Conservation (phyloP, 2,888 invertebrate genomes). For the Geotrupes spiniger region DNA sequence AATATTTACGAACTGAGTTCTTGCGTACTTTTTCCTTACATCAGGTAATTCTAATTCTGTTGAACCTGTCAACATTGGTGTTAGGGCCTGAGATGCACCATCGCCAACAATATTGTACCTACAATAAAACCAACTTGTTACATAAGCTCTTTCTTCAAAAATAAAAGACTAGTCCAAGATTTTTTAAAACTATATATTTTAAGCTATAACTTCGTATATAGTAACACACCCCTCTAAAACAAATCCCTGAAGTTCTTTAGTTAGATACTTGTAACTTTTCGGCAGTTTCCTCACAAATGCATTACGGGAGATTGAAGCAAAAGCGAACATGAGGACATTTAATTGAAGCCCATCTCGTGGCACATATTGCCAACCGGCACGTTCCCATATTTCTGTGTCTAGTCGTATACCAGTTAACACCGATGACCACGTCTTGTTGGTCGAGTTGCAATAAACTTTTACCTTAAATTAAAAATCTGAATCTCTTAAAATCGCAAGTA, state of each 20-base stretch:
- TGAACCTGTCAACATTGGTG: slow-evolving; percentile 82
- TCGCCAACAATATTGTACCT: slow-evolving; percentile 80
- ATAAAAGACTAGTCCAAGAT: slow-evolving; percentile 58
- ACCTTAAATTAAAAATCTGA: slow-evolving; percentile 46
- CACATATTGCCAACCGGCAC: slow-evolving; percentile 52
- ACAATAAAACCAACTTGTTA: no score
- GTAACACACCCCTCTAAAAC: slow-evolving; percentile 65
- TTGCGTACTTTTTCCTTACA: slow-evolving; percentile 66
- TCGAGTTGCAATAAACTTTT: slow-evolving; percentile 61
- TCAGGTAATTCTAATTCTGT: slow-evolving; percentile 87
- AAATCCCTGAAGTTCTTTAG: slow-evolving; percentile 58
- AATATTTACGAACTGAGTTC: slow-evolving; percentile 66
- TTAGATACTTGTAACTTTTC: slow-evolving; percentile 68
- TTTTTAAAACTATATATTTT: no score
- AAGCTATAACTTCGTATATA: no score
- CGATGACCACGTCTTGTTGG: slow-evolving; percentile 62
- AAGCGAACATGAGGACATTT: slow-evolving; percentile 82
- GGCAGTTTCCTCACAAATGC: slow-evolving; percentile 78
- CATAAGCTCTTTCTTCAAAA: slow-evolving; percentile 63
- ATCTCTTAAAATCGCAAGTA: background rate
- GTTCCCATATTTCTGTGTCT: slow-evolving; percentile 49
- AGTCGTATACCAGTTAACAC: slow-evolving; percentile 62
- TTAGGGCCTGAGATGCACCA: slow-evolving; percentile 82
- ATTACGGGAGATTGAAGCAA: slow-evolving; percentile 84
- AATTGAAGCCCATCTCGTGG: slow-evolving; percentile 53